Base-by-base conservation (phyloP, 2,797 vertebrate genomes). In the Bradypus variegatus region DNA sequence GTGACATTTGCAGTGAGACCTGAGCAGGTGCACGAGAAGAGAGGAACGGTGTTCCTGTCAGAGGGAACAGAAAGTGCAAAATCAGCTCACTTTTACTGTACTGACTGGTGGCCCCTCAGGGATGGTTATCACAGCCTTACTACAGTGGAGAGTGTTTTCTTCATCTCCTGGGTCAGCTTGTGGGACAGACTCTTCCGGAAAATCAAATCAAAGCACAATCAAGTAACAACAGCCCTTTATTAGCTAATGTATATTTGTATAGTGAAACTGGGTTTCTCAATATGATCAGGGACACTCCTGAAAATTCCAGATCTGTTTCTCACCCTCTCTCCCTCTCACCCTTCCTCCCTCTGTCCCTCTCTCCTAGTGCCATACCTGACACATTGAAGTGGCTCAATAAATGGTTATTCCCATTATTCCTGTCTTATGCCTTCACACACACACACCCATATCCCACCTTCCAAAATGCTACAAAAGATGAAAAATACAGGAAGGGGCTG, bases 381-480 rank as follows among this genome's bases (percentile, higher is more conserved):
- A 25, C 41, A 5, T 1, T 7, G 11, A 25, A 21, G 29, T 2
- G 36, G 33, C 55, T 91, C 19, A 73, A 50, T 58, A 50, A 62
- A 64, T 19, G 60, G 23, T n/a, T 7, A 31, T 55, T 70, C 55
- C 36, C 75, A 2, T 78, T 27, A 55, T 19, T 76, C 16, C 31
- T 18, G 9, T n/a, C n/a, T 48, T 58, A 38, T 8, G 41, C 53
- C 12, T 25, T 53, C 21, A 15, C 13, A 55, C 27, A 79, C 53
- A 29, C 8, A 36, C 18, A 58, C 78, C 36, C 76, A 64, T 33
- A 19, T 67, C 25, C 4, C 21, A 23, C 11, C 72, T 89, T 70
- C 41, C 86, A 76, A 88, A 89, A 70, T 83, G 65, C 72, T 76
- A 29, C 48, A 27, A 41, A 83, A 75, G 18, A 64, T 29, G 79